phyloP scores from a whole-genome alignment of 1,140 invertebrate species.

The Drosophila nannoptera region DNA sequence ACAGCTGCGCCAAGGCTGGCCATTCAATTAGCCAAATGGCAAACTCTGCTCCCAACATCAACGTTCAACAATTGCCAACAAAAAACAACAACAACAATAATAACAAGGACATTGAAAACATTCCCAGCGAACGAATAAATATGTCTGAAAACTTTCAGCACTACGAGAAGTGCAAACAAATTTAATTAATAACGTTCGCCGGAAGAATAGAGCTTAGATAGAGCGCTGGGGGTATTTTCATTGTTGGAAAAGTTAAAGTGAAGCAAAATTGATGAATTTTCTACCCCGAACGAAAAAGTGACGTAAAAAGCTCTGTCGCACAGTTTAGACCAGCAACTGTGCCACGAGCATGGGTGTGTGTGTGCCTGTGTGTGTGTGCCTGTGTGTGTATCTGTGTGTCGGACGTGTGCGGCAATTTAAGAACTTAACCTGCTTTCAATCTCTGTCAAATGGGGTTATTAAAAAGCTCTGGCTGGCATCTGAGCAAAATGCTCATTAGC shows the following conservation, averaged over 20 bases:
- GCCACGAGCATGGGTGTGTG: neutral
- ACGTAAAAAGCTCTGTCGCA: neutral
- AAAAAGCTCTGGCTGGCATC: conserved; percentile 18
- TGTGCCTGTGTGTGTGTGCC: neutral
- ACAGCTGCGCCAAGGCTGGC: conserved; percentile 6
- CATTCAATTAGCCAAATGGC: conserved; percentile 35
- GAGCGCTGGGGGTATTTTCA: too few species aligned
- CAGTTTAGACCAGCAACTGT: neutral
- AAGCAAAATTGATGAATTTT: neutral
- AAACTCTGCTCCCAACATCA: conserved; percentile 2
- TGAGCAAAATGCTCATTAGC: conserved; percentile 46
- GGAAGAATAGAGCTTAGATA: neutral
- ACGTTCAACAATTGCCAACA: neutral
- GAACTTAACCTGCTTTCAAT: conserved; percentile 48
- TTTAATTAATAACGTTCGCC: conserved; percentile 4
- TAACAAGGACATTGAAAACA: conserved; percentile 15
- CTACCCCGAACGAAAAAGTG: neutral
- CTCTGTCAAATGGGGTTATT: conserved; percentile 39
- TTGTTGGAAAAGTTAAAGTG: neutral
- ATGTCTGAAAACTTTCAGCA: conserved; percentile 16
- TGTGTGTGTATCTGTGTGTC: conserved; percentile 1
- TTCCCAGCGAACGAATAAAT: conserved; percentile 13
- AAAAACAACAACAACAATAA: conserved; percentile 16
- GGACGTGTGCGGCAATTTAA: conserved; percentile 22
- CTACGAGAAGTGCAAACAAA: conserved; percentile 11